phyloP scores from a whole-genome alignment of 2,797 vertebrate genomes.

The Pipistrellus kuhlii region DNA sequence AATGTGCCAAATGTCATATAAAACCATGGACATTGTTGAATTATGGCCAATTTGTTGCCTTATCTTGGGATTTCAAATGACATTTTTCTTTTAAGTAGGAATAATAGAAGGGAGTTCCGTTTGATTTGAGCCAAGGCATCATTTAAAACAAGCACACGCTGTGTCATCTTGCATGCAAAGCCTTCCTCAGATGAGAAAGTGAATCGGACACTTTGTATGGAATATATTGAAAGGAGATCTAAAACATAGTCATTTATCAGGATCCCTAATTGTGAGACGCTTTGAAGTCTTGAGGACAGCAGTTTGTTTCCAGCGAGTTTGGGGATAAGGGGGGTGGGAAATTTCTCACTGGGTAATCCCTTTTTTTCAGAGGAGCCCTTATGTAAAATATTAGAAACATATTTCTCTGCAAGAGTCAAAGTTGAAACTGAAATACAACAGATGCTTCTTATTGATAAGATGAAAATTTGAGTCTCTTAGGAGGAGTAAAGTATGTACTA shows the following conservation, averaged over 20 bases:
- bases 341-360: neutral
- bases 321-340: neutral
- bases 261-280: neutral
- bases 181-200: neutral
- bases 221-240: neutral
- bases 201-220: neutral
- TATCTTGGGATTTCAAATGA: slow-evolving; percentile 56
- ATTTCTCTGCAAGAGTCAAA: slow-evolving; percentile 52
- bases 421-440: slow-evolving; percentile 63
- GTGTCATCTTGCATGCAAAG: slow-evolving; percentile 27
- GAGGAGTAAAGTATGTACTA: neutral
- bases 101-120: neutral
- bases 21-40: slow-evolving; percentile 59
- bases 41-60: slow-evolving; percentile 50
- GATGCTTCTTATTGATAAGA: slow-evolving; percentile 23
- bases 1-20: slow-evolving; percentile 21
- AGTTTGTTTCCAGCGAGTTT: slow-evolving; percentile 37
- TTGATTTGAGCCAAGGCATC: neutral
- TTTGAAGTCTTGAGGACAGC: slow-evolving; percentile 6
- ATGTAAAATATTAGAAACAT: slow-evolving; percentile 44
- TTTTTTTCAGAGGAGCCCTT: neutral
- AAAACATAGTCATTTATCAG: slow-evolving; percentile 28
- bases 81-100: slow-evolving; percentile 65
- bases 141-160: neutral
- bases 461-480: neutral